Percentiles rank a stretch among this genome's conserved stretches.
Evolutionary conservation across 2,113 vertebrate genomes (phyloP).

Genomic region (Phalacrocorax pelagicus): DNA sequence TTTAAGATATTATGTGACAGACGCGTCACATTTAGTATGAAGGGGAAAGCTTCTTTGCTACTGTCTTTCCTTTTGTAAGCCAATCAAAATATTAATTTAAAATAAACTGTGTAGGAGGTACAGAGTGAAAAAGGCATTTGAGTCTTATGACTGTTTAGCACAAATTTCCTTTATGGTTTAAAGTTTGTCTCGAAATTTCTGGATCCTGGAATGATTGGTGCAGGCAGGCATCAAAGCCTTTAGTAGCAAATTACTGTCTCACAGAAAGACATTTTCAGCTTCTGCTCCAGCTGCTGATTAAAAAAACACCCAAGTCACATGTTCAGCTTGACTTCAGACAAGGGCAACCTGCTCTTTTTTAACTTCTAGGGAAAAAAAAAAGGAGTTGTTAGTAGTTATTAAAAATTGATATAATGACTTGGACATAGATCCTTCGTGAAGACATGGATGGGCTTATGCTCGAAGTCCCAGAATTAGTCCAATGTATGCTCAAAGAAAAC

Average conservation of each 20-base stretch:
- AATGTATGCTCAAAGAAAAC: constrained; percentile 63
- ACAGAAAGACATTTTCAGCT: constrained; percentile 86
- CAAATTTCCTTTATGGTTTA: constrained; percentile 34
- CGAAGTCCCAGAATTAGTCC: constrained; percentile 77
- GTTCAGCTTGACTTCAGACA: constrained; percentile 83
- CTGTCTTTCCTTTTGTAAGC: constrained; percentile 28
- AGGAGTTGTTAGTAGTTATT: constrained; percentile 84
- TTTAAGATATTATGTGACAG: constrained; percentile 19
- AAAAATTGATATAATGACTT: constrained; percentile 76
- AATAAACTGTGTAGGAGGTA: neutral
- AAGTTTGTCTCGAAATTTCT: constrained; percentile 61
- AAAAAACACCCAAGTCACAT: constrained; percentile 76
- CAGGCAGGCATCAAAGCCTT: constrained; percentile 78
- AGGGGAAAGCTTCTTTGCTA: constrained; percentile 16
- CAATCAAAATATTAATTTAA: constrained; percentile 53
- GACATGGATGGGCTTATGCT: constrained; percentile 72
- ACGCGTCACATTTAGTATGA: constrained; percentile 3
- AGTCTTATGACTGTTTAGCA: constrained; percentile 37
- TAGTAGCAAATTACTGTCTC: constrained; percentile 86
- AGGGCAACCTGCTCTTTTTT: constrained; percentile 82
- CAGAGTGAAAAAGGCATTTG: neutral
- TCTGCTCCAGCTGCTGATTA: constrained; percentile 82
- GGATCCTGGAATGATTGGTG: constrained; percentile 81
- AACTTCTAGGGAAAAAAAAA: constrained; percentile 75
- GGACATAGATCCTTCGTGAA: constrained; percentile 76